Conservation (phyloP, 2,797 vertebrate species). For the Paratrypauchen microcephalus region DNA sequence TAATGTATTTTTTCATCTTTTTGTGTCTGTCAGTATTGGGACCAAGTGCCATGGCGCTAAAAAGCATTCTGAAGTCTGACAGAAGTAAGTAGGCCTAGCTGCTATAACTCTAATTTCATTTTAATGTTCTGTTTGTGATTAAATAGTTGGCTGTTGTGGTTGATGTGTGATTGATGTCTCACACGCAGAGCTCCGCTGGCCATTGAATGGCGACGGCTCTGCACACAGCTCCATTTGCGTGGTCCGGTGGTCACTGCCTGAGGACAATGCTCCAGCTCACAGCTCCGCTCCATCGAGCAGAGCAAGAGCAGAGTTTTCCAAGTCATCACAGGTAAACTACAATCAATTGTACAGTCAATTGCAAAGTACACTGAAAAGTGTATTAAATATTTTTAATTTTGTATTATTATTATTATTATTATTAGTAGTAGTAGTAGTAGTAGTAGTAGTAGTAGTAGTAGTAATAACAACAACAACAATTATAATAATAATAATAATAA, state of each 20-base stretch:
- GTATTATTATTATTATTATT: too few relatives aligned
- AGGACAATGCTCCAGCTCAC: constrained; percentile 62
- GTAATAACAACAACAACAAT: too few relatives aligned
- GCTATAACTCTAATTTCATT: background rate
- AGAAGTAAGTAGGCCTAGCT: constrained; percentile 53
- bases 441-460: background rate
- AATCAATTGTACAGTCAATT: background rate
- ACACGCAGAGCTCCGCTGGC: constrained; percentile 17
- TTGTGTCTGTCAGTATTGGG: background rate
- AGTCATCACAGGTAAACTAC: constrained; percentile 56
- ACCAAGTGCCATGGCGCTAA: constrained; percentile 48
- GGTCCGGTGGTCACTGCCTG: constrained; percentile 69
- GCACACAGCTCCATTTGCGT: constrained; percentile 72
- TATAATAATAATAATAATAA: too few relatives aligned
- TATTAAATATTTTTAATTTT: too few relatives aligned
- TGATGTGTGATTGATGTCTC: background rate
- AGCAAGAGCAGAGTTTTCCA: constrained; percentile 17
- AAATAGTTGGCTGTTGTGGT: background rate
- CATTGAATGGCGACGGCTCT: constrained; percentile 33
- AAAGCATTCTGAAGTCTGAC: constrained; percentile 70
- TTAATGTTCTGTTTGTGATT: background rate
- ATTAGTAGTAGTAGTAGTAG: too few relatives aligned
- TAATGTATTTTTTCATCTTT: too few relatives aligned
- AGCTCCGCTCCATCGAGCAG: constrained; percentile 68
- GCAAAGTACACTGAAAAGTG: background rate